Conservation (phyloP, 2,888 invertebrate species). For the Mechanitis messenoides region DNA sequence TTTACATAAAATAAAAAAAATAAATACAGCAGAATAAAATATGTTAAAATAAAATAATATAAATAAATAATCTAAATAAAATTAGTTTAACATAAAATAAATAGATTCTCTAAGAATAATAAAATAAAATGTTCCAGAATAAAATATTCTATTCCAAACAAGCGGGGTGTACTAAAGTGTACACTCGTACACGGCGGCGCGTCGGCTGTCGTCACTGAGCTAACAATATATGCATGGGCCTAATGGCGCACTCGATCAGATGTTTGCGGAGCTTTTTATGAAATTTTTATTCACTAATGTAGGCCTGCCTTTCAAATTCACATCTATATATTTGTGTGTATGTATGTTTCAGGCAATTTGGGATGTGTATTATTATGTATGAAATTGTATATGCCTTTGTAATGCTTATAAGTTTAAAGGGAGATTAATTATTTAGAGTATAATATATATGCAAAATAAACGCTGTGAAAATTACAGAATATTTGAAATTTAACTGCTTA, state of each 20-base stretch:
- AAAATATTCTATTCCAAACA: background rate
- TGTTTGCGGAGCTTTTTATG: conserved; percentile 75
- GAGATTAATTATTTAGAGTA: background rate
- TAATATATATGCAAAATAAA: background rate
- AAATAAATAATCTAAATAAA: background rate
- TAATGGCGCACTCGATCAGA: conserved; percentile 68
- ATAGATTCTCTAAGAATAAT: too few relatives aligned
- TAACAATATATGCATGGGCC: conserved; percentile 74
- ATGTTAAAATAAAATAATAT: background rate
- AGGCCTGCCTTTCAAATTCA: conserved; percentile 44
- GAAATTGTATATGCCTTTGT: conserved; percentile 6
- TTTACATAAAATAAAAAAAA: too few relatives aligned
- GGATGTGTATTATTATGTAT: conserved; percentile 5
- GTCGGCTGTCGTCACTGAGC: conserved; percentile 55
- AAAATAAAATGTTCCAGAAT: too few relatives aligned
- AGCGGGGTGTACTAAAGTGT: conserved; percentile 8
- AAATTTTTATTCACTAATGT: conserved; percentile 70
- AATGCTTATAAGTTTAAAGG: background rate
- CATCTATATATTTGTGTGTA: conserved; percentile 43
- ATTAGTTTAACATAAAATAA: background rate
- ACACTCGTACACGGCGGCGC: conserved; percentile 5
- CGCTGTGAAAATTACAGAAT: too few relatives aligned
- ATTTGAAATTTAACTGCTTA: background rate
- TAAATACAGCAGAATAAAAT: background rate
- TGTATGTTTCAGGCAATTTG: conserved; percentile 26